These are phyloP conservation scores for Turdus rufiventris DNA, from an alignment of 2,113 vertebrate genomes.

Conservation along the genomic window DNA sequence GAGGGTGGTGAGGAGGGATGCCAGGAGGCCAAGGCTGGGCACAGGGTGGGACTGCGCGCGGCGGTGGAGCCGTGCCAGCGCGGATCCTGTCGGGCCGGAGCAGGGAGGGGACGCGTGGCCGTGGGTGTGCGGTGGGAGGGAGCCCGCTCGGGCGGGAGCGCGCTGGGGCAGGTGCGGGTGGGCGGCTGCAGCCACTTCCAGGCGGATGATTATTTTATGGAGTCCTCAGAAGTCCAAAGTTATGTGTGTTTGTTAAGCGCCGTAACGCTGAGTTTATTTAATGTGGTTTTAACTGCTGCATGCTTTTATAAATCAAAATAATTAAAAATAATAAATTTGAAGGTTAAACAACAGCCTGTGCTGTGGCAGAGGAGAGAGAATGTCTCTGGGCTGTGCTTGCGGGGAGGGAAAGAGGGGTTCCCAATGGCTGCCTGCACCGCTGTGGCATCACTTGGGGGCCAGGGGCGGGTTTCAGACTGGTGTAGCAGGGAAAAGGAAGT, in stretches of 20 bases:
- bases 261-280: constrained; percentile 80
- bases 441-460: neutral
- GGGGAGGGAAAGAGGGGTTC: neutral
- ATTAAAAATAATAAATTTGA: constrained; percentile 90
- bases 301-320: constrained; percentile 88
- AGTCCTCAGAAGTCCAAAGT: constrained; percentile 70
- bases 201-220: constrained; percentile 70
- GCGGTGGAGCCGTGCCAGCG: neutral
- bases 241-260: constrained; percentile 77
- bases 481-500: neutral
- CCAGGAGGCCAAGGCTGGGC: neutral
- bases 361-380: constrained; percentile 46
- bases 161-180: neutral
- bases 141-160: neutral
- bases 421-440: neutral
- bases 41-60: fast-evolving
- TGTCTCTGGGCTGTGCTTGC: constrained; percentile 30
- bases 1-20: neutral
- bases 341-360: constrained; percentile 75
- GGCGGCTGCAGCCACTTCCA: constrained; percentile 25
- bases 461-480: neutral
- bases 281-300: constrained; percentile 79
- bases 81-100: neutral
- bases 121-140: neutral
- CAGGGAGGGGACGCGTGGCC: neutral